Evolutionary conservation across 2,888 invertebrate genomes (phyloP), one percentile per base, ranked within the genome.

Genomic region (Apotomis turbidana): DNA sequence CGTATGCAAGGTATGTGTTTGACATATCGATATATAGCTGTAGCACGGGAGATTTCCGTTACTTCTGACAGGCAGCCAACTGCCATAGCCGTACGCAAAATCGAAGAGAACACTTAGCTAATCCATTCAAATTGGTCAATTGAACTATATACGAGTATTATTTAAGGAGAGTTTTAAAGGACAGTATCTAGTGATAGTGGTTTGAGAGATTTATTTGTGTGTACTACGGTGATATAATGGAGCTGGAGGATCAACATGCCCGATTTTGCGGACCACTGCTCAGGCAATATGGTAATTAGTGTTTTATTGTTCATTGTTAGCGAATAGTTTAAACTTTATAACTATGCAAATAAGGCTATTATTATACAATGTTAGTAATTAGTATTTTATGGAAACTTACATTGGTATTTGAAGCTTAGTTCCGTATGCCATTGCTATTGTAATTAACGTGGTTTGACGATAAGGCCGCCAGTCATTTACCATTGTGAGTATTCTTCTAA

Each of bases 201-300:
- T 5, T 38, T 49, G 13, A 15, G 12, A n/a, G 41, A 55, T 54
- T 15, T 64, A 5, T 70, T 27, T 68, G 57, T 49, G 49, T 12
- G 36, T 0, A 52, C 15, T 36, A 63, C 15, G 12, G 10, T 54
- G 72, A 76, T 69, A 79, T 78, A 76, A 76, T 76, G 68, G 68
- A 74, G 41, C 76, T 74, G 46, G 64, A 70, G 54, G 79, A 79
- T 60, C 81, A 80, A 9, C 79, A 78, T 63, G 74, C 61, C 73
- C 75, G 79, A 70, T 71, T 84, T 68, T 90, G 90, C 75, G 79
- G 76, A 58, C 64, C 76, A n/a, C 78, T 91, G 59, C 85, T 90
- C 51, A 85, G 79, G 75, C 87, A 87, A 80, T 89, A 90, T 79
- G 90, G 90, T 90, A 90, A 85, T 81, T 75, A 8, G 36, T 54